phyloP scores from a whole-genome alignment of 2,888 invertebrate species.

The Chymomyza caudatula region DNA sequence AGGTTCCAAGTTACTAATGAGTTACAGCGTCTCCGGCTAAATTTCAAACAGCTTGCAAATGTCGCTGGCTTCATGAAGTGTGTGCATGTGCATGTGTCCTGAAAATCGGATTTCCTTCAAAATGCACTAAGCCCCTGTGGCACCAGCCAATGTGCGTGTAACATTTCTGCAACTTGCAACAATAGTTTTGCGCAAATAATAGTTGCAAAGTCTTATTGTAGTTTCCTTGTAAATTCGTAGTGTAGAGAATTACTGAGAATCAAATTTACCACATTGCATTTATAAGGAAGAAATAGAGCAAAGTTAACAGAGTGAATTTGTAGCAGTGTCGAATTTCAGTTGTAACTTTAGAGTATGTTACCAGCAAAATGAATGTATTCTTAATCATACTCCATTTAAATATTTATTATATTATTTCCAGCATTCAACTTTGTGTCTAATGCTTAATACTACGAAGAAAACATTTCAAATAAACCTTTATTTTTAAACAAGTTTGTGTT shows the following conservation, averaged over 20 bases:
- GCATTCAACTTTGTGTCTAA: no score
- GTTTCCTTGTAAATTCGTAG: neutral
- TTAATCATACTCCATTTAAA: no score
- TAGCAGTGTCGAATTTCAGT: neutral
- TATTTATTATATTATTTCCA: no score
- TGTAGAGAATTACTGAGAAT: neutral
- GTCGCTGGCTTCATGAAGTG: no score
- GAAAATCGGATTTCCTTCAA: neutral
- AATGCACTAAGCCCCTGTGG: slow-evolving; percentile 5
- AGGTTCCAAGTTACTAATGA: slow-evolving; percentile 55
- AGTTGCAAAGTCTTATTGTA: neutral
- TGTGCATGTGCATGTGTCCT: neutral
- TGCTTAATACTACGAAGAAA: no score
- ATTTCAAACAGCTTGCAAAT: slow-evolving; percentile 25
- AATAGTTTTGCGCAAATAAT: neutral
- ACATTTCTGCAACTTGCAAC: neutral
- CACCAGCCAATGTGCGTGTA: slow-evolving; percentile 31
- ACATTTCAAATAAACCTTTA: no score
- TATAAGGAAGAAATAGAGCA: neutral
- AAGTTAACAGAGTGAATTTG: neutral
- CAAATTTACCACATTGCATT: neutral
- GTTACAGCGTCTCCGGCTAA: slow-evolving; percentile 31
- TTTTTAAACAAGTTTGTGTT: no score
- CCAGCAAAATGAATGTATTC: no score
- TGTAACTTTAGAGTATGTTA: neutral